Conservation (phyloP, 2,888 invertebrate genomes). For the Scotopteryx bipunctaria region DNA sequence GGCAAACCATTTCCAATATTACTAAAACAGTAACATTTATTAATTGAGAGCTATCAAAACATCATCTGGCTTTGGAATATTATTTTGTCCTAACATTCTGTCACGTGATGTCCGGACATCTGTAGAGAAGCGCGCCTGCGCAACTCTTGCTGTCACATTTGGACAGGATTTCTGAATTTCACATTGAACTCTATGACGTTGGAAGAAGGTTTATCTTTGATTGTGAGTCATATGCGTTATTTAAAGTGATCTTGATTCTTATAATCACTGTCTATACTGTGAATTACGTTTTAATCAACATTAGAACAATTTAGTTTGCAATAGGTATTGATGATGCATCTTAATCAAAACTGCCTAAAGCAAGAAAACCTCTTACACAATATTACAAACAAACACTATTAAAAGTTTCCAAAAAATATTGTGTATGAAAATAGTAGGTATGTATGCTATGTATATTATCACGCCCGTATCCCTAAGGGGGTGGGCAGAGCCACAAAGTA, state of each 20-base stretch:
- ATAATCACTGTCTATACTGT: too few relatives aligned
- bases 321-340: too few relatives aligned
- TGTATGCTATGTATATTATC: too few relatives aligned
- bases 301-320: too few relatives aligned
- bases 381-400: too few relatives aligned
- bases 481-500: too few relatives aligned
- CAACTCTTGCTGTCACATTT: constrained; percentile 47
- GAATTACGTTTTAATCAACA: not conserved
- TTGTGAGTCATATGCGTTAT: not conserved
- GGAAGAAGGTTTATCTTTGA: constrained; percentile 17
- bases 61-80: constrained; percentile 32
- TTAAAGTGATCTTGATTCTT: too few relatives aligned
- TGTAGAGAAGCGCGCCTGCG: constrained; percentile 64
- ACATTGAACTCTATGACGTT: constrained; percentile 4
- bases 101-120: constrained; percentile 47
- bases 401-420: too few relatives aligned
- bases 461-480: too few relatives aligned
- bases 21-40: constrained; percentile 30
- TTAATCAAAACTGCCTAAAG: too few relatives aligned
- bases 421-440: too few relatives aligned
- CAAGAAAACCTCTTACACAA: not conserved
- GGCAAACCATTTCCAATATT: constrained; percentile 23
- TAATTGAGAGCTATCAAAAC: constrained; percentile 39
- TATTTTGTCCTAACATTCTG: constrained; percentile 43
- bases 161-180: constrained; percentile 6